Evolutionary conservation across 2,797 vertebrate genomes (phyloP).

Genomic region (Leuciscus waleckii): DNA sequence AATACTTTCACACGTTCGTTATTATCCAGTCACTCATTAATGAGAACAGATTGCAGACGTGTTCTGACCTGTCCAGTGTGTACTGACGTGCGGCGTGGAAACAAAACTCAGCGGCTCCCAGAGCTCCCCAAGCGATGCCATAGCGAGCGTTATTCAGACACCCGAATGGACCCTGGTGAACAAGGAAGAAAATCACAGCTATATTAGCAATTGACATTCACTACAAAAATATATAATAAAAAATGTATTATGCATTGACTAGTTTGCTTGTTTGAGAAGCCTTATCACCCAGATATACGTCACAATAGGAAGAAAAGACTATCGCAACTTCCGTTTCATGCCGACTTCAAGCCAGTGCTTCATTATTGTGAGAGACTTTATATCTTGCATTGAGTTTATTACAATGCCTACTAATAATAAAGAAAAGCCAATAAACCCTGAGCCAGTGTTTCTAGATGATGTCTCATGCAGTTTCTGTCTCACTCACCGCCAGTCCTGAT

Average conservation of each 20-base stretch:
- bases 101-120: constrained; percentile 89
- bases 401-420: background rate
- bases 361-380: background rate
- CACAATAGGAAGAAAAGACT: background rate
- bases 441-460: background rate
- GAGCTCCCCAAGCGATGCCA: constrained; percentile 90
- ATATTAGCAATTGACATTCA: background rate
- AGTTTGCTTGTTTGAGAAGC: background rate
- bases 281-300: background rate
- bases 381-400: background rate
- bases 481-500: constrained; percentile 81
- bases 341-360: background rate
- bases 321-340: background rate
- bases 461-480: background rate
- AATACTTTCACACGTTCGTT: background rate
- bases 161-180: constrained; percentile 88
- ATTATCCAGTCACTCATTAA: background rate
- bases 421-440: background rate
- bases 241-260: background rate
- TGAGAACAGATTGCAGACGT: background rate
- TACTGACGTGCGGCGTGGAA: constrained; percentile 86
- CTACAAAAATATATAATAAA: background rate
- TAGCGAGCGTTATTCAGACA: constrained; percentile 93
- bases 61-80: constrained; percentile 83
- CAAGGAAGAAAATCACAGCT: background rate